phyloP scores from a whole-genome alignment of 2,113 vertebrate genomes.

The Microtus ochrogaster region DNA sequence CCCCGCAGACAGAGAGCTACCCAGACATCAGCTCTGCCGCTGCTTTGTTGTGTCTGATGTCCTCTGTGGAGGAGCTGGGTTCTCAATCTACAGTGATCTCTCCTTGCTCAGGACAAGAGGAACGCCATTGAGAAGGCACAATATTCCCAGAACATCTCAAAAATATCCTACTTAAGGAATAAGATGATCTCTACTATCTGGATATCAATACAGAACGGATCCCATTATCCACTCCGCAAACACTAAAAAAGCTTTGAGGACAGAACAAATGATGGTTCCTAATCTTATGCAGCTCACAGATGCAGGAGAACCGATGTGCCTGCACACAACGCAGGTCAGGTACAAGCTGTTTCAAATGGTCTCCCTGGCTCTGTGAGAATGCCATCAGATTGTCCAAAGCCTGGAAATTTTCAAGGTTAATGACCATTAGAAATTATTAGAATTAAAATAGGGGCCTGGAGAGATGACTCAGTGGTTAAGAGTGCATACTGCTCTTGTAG shows the following conservation, averaged over 20 bases:
- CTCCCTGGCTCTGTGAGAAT: not conserved
- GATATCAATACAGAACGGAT: not conserved
- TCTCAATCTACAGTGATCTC: not conserved
- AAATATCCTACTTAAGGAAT: not conserved
- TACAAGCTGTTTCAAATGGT: not conserved
- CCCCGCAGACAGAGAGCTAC: not conserved
- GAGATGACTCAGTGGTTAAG: not conserved
- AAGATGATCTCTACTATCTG: not conserved
- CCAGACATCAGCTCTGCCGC: not conserved
- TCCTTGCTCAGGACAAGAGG: not conserved
- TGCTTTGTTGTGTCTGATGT: not conserved
- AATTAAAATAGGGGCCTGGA: not conserved
- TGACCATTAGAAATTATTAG: not conserved
- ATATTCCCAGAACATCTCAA: not conserved
- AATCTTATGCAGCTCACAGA: not conserved
- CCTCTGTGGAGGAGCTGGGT: not conserved
- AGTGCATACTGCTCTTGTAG: not conserved
- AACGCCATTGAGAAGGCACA: not conserved
- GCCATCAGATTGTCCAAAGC: not conserved
- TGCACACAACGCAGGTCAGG: not conserved
- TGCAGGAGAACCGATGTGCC: not conserved
- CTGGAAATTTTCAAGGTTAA: not conserved
- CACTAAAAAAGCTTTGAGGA: not conserved
- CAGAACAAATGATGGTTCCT: not conserved
- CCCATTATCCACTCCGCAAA: not conserved